A percentile compares a stretch with the other conserved stretches of the same genome.
These are phyloP conservation scores for Porites rus DNA, from an alignment of 92 coral and sea anemone genomes.

Conservation along the genomic window DNA sequence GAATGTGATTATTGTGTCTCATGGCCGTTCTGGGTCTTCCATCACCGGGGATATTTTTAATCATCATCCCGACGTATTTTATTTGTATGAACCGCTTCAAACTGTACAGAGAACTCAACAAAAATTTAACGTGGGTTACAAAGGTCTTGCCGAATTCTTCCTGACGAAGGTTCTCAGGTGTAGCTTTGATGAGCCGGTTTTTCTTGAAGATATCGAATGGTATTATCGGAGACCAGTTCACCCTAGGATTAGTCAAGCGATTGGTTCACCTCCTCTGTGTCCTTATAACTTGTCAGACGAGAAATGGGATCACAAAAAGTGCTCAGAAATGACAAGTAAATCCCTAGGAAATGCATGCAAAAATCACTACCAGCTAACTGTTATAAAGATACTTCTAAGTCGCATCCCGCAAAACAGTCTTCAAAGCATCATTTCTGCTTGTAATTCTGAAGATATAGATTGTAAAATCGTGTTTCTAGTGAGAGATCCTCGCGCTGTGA, in stretches of 20 bases:
- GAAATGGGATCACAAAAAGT: constrained; percentile 25
- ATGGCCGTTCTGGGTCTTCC: constrained; percentile 42
- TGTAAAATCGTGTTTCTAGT: constrained; percentile 43
- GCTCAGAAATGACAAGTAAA: constrained; percentile 30
- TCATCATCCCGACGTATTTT: constrained; percentile 51
- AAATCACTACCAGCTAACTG: constrained; percentile 13
- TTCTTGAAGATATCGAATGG: constrained; percentile 10
- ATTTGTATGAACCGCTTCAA: constrained; percentile 51
- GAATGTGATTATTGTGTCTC: constrained; percentile 3
- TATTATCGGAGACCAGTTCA: constrained; percentile 34
- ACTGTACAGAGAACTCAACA: constrained; percentile 19
- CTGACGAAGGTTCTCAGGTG: constrained; percentile 14
- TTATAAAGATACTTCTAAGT: constrained; percentile 19
- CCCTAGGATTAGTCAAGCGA: constrained; percentile 27
- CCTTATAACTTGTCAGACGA: constrained; percentile 31
- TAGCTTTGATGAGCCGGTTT: not conserved
- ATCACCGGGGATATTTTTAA: constrained; percentile 40
- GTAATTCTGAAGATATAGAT: constrained; percentile 1
- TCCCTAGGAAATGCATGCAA: constrained; percentile 28
- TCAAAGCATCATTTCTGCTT: constrained; percentile 15
- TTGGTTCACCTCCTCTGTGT: constrained; percentile 41
- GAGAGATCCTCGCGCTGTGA: constrained; percentile 47
- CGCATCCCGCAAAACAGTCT: constrained; percentile 8
- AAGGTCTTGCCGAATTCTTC: constrained; percentile 5
- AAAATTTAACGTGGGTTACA: constrained; percentile 1